A percentile compares a stretch with the other conserved stretches of the same genome.
Conservation (phyloP, 1,140 invertebrate genomes). For the Trichonephila clavata region DNA sequence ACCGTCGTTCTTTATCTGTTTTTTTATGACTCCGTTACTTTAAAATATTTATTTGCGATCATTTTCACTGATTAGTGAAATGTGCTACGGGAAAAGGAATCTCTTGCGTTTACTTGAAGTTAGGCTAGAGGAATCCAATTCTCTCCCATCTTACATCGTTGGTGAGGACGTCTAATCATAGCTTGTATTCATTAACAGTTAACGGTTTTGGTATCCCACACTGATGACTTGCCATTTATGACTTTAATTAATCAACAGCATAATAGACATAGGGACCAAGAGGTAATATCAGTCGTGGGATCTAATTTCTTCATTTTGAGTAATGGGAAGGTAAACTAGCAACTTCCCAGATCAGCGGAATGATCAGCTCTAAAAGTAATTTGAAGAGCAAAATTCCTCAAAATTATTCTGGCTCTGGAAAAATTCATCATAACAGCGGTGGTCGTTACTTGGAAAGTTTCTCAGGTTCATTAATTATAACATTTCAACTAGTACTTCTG, state of each 20-base stretch:
- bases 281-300: conserved; percentile 25
- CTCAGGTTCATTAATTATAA: neutral
- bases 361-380: conserved; percentile 27
- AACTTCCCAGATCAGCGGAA: neutral
- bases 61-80: conserved; percentile 66
- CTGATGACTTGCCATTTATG: conserved; percentile 41
- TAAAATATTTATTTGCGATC: conserved; percentile 75
- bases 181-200: conserved; percentile 60
- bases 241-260: conserved; percentile 43
- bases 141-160: neutral
- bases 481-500: conserved; percentile 1
- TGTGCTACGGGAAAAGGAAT: neutral
- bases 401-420: conserved; percentile 30
- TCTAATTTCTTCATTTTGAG: conserved; percentile 23
- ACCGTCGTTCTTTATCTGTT: conserved; percentile 66
- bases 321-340: conserved; percentile 35
- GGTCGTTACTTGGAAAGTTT: conserved; percentile 2
- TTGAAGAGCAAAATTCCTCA: conserved; percentile 2
- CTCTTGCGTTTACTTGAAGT: neutral
- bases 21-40: conserved; percentile 70
- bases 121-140: conserved; percentile 33
- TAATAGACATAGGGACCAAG: conserved; percentile 37
- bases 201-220: conserved; percentile 34
- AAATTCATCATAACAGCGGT: conserved; percentile 34
- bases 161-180: neutral